phyloP scores from a whole-genome alignment of 1,140 invertebrate genomes.

The Apis dorsata region DNA sequence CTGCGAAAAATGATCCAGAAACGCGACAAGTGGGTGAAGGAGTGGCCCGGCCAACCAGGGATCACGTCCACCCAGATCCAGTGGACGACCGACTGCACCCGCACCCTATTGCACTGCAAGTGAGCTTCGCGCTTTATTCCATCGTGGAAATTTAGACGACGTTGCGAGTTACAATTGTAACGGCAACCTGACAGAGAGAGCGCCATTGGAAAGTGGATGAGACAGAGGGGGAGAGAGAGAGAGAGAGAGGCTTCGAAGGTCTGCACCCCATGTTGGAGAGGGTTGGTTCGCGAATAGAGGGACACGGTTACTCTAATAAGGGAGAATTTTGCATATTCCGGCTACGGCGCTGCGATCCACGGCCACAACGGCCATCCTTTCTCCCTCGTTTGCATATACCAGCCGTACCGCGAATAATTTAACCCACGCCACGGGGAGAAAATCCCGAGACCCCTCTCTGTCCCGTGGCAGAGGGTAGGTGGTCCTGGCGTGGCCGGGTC shows the following conservation, averaged over 20 bases:
- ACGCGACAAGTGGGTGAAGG: conserved; percentile 87
- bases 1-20: conserved; percentile 85
- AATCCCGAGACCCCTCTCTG: conserved; percentile 57
- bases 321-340: conserved; percentile 77
- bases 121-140: conserved; percentile 55
- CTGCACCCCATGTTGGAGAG: background rate
- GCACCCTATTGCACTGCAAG: conserved; percentile 85
- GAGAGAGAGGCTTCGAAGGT: background rate
- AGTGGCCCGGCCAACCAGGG: conserved; percentile 87
- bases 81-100: conserved; percentile 89
- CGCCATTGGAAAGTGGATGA: background rate
- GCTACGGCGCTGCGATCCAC: conserved; percentile 60
- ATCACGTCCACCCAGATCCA: conserved; percentile 89
- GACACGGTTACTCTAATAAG: conserved; percentile 75
- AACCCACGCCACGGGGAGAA: conserved; percentile 63
- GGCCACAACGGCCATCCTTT: conserved; percentile 51
- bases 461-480: conserved; percentile 10
- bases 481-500: background rate
- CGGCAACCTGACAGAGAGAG: too few relatives aligned
- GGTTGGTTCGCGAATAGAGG: conserved; percentile 39
- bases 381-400: conserved; percentile 77
- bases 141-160: conserved; percentile 49
- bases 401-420: conserved; percentile 76
- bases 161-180: conserved; percentile 32
- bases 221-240: background rate